Percentiles rank a stretch among this genome's conserved stretches.
Evolutionary conservation across 2,888 invertebrate genomes (phyloP).

Genomic region (Drosophila pseudotakahashii): DNA sequence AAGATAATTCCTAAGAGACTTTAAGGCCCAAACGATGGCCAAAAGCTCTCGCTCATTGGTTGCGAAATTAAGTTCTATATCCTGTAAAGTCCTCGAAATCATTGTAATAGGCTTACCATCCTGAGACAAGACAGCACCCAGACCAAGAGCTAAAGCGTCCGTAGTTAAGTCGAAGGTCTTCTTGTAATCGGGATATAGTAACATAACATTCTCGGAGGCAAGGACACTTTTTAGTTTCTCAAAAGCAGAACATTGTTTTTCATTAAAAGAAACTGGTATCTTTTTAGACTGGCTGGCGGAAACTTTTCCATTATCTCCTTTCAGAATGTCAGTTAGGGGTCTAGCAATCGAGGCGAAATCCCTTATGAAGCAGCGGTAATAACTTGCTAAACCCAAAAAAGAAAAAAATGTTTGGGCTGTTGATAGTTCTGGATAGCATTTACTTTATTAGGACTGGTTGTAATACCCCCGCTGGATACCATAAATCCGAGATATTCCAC

Average conservation of each 20-base stretch:
- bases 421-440: constrained; percentile 1
- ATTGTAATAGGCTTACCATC: constrained; percentile 10
- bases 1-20: neutral
- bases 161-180: neutral
- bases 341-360: neutral
- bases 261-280: neutral
- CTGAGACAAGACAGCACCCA: constrained; percentile 1
- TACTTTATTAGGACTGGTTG: constrained; percentile 5
- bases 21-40: constrained; percentile 1
- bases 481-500: constrained; percentile 1
- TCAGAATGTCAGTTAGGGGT: constrained; percentile 5
- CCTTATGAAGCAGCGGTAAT: neutral
- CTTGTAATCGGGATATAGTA: constrained; percentile 1
- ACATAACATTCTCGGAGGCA: constrained; percentile 1
- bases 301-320: neutral
- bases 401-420: neutral
- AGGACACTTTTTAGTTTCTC: neutral
- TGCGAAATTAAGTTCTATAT: constrained; percentile 7
- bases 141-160: neutral
- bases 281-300: constrained; percentile 2
- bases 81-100: constrained; percentile 3
- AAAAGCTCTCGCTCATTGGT: constrained; percentile 3
- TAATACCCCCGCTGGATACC: constrained; percentile 2
- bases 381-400: neutral
- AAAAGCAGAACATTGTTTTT: constrained; percentile 5